Conservation (phyloP, 1,140 invertebrate species). For the Drosophila tropicalis region DNA sequence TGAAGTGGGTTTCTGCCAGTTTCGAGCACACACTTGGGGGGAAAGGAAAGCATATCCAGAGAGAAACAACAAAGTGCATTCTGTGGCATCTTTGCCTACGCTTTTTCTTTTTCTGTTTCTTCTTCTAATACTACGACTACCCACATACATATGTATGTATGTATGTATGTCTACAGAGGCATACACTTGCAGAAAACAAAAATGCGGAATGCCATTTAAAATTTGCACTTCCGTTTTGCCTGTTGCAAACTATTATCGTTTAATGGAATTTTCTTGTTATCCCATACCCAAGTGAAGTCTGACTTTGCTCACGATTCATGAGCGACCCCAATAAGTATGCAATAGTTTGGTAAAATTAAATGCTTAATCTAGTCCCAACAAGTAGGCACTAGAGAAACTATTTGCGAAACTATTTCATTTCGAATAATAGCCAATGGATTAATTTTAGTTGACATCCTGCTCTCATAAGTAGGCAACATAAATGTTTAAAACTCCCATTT, state of each 20-base stretch:
- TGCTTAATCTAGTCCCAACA: not conserved
- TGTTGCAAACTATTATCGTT: too few species aligned
- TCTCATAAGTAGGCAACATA: not conserved
- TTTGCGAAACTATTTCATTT: too few species aligned
- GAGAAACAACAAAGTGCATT: slow-evolving; percentile 73
- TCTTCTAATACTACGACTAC: slow-evolving; percentile 1
- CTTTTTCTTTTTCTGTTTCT: slow-evolving; percentile 60
- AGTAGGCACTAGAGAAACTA: not conserved
- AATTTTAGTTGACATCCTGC: not conserved
- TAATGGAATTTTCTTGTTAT: too few species aligned
- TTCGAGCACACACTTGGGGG: slow-evolving; percentile 80
- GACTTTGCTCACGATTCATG: too few species aligned
- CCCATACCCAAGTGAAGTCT: too few species aligned
- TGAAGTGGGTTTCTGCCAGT: slow-evolving; percentile 83
- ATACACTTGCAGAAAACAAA: not conserved
- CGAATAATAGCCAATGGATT: too few species aligned
- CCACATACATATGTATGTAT: slow-evolving; percentile 47
- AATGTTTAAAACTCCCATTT: not conserved
- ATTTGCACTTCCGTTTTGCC: too few species aligned
- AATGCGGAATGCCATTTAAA: too few species aligned
- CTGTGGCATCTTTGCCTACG: slow-evolving; percentile 75
- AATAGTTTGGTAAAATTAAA: not conserved
- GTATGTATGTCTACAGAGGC: not conserved
- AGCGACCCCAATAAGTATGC: not conserved
- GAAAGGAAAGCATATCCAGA: slow-evolving; percentile 83